phyloP scores from a whole-genome alignment of 2,888 invertebrate genomes.

The Phasia obesa region DNA sequence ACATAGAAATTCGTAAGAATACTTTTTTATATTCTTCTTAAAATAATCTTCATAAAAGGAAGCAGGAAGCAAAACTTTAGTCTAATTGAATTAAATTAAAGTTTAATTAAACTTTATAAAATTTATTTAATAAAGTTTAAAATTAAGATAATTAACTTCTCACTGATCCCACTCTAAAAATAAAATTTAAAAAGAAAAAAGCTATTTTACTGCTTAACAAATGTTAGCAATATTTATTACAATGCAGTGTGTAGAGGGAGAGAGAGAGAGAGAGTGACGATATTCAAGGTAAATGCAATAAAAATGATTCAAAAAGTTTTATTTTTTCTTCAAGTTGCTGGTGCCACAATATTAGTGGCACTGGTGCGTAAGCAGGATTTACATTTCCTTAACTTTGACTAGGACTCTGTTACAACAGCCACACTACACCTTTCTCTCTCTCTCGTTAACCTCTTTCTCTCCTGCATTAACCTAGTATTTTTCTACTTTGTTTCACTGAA shows the following conservation, averaged over 20 bases:
- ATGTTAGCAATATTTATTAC: conserved; percentile 58
- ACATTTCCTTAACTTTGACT: conserved; percentile 44
- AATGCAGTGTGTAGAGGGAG: conserved; percentile 17
- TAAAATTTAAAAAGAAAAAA: conserved; percentile 33
- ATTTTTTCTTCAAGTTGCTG: conserved; percentile 25
- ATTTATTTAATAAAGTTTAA: too few relatives aligned
- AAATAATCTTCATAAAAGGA: too few relatives aligned
- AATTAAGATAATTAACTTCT: background rate
- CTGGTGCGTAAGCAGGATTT: conserved; percentile 59
- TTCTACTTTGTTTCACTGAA: conserved; percentile 2
- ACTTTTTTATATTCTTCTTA: too few relatives aligned
- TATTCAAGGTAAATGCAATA: conserved; percentile 22
- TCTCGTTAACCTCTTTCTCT: too few relatives aligned
- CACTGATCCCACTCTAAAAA: background rate
- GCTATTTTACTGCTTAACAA: conserved; percentile 56
- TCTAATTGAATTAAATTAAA: too few relatives aligned
- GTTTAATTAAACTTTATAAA: too few relatives aligned
- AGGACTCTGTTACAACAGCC: background rate
- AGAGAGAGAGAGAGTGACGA: too few relatives aligned
- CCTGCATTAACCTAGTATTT: background rate
- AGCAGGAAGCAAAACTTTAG: too few relatives aligned
- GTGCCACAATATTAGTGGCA: conserved; percentile 42
- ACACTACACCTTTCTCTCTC: too few relatives aligned
- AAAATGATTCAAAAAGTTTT: conserved; percentile 37
- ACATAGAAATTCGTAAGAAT: too few relatives aligned